Evolutionary conservation across 2,888 invertebrate species (phyloP), one percentile per base, ranked within the genome.

Genomic region (Ophion ellenae): DNA sequence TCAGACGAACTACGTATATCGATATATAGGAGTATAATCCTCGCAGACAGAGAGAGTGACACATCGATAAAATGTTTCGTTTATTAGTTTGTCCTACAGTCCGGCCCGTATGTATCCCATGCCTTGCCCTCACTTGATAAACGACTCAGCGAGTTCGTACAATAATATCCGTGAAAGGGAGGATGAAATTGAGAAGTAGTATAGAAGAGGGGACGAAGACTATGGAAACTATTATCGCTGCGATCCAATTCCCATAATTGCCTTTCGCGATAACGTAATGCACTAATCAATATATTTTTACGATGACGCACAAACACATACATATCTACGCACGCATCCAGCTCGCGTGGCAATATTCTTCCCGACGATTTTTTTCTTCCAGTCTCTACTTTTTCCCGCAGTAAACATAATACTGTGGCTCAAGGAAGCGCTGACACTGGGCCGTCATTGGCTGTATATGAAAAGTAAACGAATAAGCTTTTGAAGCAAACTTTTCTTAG

Each of bases 221-320:
- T 82, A 75, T 75, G 74, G 61, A 71, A 82, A 82, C 82, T 82
- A 85, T 85, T 82, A 85, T 85, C 82, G 79, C 47, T 70, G 70
- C 82, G 79, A 85, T 85, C 85, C 85, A 85, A 82, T 85, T 82
- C 82, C 85, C 71, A 85, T 82, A 82, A 85, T 85, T 85, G 82
- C 66, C 70, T 82, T 79, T 71, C 24, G 71, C 79, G 85, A 79
- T 79, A 79, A 59, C 66, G 71, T 66, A 69, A 67, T 75, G 79
- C 53, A 67, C 69, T 57, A 75, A 82, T 79, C 82, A 79, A 82
- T 85, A 64, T 82, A 85, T 85, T 85, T 85, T 79, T 82, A 85
- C 82, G 82, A 82, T 79, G 79, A 24, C 82, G 75, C 79, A 78
- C 64, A 47, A 59, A 67, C 45, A 53, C 64, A 45, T 59, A 61